Percentiles rank a stretch among this genome's conserved stretches.
These are phyloP conservation scores for Chiloscyllium punctatum DNA, from an alignment of 2,797 vertebrate species.

Conservation along the genomic window DNA sequence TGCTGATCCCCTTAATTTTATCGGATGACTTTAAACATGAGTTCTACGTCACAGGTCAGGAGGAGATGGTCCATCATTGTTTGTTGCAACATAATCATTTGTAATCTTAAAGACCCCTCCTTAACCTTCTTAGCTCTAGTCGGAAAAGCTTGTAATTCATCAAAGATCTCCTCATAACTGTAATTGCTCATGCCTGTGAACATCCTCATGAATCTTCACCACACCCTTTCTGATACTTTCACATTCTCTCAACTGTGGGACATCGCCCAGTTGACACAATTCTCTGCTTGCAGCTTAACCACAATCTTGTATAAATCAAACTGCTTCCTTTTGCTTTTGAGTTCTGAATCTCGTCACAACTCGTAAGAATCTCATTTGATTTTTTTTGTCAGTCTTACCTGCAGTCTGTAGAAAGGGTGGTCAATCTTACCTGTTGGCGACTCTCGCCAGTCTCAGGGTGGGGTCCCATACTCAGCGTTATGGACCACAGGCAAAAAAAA, in stretches of 20 bases:
- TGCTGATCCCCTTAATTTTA: not conserved
- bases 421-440: no score
- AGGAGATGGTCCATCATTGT: not conserved
- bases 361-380: not conserved
- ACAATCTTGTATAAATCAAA: not conserved
- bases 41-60: not conserved
- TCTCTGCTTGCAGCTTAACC: not conserved
- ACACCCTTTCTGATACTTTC: not conserved
- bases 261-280: no score
- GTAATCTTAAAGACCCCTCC: not conserved
- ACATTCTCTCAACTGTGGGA: not conserved
- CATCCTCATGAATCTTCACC: not conserved
- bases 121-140: not conserved
- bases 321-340: not conserved
- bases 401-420: no score
- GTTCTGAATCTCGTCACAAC: not conserved
- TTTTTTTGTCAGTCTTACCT: not conserved
- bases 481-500: no score
- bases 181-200: not conserved
- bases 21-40: not conserved
- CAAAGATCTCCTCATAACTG: not conserved
- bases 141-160: not conserved
- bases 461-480: no score
- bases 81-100: not conserved
- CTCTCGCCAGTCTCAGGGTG: no score